A percentile compares a stretch with the other conserved stretches of the same genome.
phyloP scores from a whole-genome alignment of 2,888 invertebrate genomes.

The Miltochrista miniata region DNA sequence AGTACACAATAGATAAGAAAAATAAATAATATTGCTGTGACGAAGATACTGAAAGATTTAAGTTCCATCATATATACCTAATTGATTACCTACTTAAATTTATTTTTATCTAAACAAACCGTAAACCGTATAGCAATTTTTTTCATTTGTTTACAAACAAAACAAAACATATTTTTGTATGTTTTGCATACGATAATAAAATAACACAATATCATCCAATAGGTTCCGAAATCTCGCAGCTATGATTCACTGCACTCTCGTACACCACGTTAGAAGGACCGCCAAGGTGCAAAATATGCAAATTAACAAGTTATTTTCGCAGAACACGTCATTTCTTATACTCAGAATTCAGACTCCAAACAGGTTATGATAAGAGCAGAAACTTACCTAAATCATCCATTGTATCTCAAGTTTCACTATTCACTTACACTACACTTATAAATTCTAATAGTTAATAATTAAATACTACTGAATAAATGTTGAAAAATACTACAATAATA shows the following conservation, averaged over 20 bases:
- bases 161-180: conserved; percentile 1
- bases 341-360: conserved; percentile 60
- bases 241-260: conserved; percentile 2
- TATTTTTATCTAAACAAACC: too few species aligned
- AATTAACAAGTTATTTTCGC: conserved; percentile 53
- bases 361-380: conserved; percentile 74
- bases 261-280: conserved; percentile 20
- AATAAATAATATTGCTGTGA: too few species aligned
- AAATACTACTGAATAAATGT: conserved; percentile 22
- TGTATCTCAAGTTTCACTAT: conserved; percentile 29
- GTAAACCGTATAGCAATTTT: too few species aligned
- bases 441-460: conserved; percentile 34
- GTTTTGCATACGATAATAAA: conserved; percentile 5
- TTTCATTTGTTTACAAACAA: neutral
- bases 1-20: too few species aligned
- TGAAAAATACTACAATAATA: conserved; percentile 45
- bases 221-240: conserved; percentile 2
- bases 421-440: conserved; percentile 26
- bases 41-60: too few species aligned
- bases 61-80: too few species aligned
- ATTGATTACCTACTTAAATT: too few species aligned
- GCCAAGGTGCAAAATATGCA: conserved; percentile 35
- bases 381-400: conserved; percentile 82
- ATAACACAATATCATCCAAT: neutral
- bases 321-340: conserved; percentile 69